Evolutionary conservation across 2,113 vertebrate species (phyloP).

Genomic region (Cyrtonyx montezumae): DNA sequence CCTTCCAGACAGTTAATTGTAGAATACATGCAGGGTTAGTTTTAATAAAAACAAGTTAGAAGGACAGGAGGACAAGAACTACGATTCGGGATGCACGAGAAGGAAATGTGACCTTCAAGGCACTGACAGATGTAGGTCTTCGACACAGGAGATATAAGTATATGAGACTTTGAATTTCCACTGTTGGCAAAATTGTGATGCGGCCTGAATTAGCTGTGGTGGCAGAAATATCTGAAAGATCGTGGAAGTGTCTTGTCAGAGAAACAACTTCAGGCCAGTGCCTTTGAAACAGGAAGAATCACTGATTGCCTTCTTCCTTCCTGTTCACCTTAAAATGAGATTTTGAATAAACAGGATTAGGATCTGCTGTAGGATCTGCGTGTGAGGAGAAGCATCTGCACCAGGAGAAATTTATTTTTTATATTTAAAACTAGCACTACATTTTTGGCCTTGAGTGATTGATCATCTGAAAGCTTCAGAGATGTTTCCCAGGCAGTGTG

Average conservation of each 20-base stretch:
- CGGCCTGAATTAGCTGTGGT: background rate
- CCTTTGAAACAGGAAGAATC: background rate
- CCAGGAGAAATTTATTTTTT: background rate
- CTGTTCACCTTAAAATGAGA: background rate
- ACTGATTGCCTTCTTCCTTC: background rate
- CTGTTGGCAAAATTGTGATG: background rate
- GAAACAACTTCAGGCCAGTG: background rate
- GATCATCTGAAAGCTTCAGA: background rate
- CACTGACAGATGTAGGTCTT: background rate
- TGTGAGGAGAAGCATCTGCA: background rate
- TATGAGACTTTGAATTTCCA: too few species aligned
- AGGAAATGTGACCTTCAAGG: background rate
- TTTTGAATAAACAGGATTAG: background rate
- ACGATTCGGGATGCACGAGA: background rate
- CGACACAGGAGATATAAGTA: background rate
- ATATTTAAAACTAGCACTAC: background rate
- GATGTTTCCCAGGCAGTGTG: background rate
- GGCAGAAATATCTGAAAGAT: background rate
- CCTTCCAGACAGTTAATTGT: conserved; percentile 19
- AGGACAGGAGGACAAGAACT: too few species aligned
- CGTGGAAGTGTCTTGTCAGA: background rate
- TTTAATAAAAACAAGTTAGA: background rate
- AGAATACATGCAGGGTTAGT: conserved; percentile 23
- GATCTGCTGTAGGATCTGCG: background rate
- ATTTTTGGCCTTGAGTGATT: background rate